Conservation (phyloP, 2,113 vertebrate species). For the Acrocephalus kingi region DNA sequence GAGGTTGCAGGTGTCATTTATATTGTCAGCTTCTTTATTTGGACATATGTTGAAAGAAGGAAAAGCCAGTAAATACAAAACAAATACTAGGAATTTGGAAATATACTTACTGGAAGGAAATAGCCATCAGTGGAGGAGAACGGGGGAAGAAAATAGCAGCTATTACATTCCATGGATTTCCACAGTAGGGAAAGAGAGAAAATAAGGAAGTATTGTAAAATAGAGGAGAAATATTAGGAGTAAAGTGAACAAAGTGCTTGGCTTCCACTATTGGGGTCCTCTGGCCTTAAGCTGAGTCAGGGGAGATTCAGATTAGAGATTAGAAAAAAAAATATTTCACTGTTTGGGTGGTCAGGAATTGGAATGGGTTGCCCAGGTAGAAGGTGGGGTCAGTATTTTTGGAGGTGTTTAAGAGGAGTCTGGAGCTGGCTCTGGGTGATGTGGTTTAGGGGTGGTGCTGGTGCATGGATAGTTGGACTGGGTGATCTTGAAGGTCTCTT, state of each 20-base stretch:
- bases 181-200: not conserved
- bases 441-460: not conserved
- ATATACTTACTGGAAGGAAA: not conserved
- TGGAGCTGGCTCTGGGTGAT: not conserved
- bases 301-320: not conserved
- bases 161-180: not conserved
- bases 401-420: not conserved
- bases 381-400: not conserved
- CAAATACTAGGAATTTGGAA: not conserved
- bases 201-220: not conserved
- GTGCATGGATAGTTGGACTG: not conserved
- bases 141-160: not conserved
- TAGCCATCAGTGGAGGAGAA: not conserved
- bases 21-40: conserved; percentile 8
- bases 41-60: not conserved
- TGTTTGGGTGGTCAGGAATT: not conserved
- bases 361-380: not conserved
- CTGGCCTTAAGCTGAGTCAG: not conserved
- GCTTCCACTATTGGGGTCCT: not conserved
- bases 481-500: not conserved
- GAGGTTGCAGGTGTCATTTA: conserved; percentile 19
- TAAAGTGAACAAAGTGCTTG: not conserved
- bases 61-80: not conserved
- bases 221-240: not conserved
- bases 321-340: accelerated